phyloP scores from a whole-genome alignment of 2,888 invertebrate species.

The Entomobrya multifasciata region DNA sequence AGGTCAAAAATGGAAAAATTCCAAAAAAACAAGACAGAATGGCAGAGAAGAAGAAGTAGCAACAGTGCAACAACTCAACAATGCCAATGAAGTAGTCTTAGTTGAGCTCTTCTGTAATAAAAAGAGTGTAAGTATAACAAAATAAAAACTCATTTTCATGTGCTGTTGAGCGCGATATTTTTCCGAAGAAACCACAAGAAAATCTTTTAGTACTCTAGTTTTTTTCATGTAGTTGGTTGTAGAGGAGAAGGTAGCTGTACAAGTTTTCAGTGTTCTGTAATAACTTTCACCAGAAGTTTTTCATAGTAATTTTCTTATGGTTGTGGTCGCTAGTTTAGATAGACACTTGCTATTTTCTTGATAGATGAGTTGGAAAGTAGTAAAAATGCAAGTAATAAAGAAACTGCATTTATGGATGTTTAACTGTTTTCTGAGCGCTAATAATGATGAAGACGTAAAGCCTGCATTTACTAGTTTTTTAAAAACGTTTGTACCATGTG shows the following conservation, averaged over 20 bases:
- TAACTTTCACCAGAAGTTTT: constrained; percentile 51
- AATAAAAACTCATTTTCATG: too few species aligned
- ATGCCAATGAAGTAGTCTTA: constrained; percentile 30
- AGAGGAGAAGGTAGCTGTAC: constrained; percentile 32
- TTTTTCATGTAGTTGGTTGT: constrained; percentile 23
- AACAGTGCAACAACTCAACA: background rate
- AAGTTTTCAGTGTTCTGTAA: constrained; percentile 3
- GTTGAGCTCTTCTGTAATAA: constrained; percentile 12
- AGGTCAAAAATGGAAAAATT: background rate
- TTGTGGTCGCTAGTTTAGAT: background rate
- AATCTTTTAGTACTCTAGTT: background rate
- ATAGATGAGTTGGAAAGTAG: background rate
- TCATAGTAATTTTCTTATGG: too few species aligned
- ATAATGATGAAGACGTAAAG: constrained; percentile 61
- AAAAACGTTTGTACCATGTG: background rate
- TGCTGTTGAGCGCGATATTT: constrained; percentile 11
- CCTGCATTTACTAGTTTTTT: constrained; percentile 27
- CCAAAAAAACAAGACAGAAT: background rate
- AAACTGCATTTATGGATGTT: constrained; percentile 41
- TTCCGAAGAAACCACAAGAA: constrained; percentile 16
- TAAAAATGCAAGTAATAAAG: constrained; percentile 9
- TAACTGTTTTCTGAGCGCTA: constrained; percentile 62
- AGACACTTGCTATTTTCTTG: too few species aligned
- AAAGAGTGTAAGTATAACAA: constrained; percentile 34
- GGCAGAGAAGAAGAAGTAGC: background rate